Base-by-base conservation (phyloP, 2,888 invertebrate species). In the Sesia apiformis region DNA sequence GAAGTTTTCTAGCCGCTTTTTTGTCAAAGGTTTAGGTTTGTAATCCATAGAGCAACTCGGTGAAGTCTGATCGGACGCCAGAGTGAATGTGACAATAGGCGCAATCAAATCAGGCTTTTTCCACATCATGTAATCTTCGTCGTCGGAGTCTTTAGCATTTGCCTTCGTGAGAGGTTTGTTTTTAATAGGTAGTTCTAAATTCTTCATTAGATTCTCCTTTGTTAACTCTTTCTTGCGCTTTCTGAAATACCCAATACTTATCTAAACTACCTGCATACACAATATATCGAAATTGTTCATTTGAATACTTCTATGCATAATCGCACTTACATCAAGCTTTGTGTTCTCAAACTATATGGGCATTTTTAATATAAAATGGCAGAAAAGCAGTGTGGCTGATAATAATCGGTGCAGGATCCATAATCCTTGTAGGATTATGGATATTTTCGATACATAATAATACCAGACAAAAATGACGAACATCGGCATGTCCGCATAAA, bases 41-140 rank as follows among this genome's bases (percentile, higher is more conserved):
- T 78, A 86, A 50, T 67, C 69, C 54, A 80, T 77, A 0, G 81
- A 76, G 2, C 79, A 70, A 51, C 76, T 71, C 0, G 84, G 76
- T 2, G 69, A 65, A 6, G 76, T 73, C 38, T 81, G 79, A 38
- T 87, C 87, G 0, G 84, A 77, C 3, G 86, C 85, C 50, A 87
- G 87, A 38, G 86, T 87, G 55, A 89, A 86, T 4, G 89, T 88
- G 4, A 89, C 88, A 59, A 86, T 79, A 4, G 89, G 88, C 23
- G 83, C 71, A 2, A 71, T 74, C 3, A 70, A 46, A 53, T 85
- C 81, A 4, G 87, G 85, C 53, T 88, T 85, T 61, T 85, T 85
- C 89, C 89, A 89, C 58, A 76, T 70, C 85, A 89, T 87, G 56
- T 88, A 89, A 55, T 88, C 88, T 70, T 89, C 89, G 52, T 89